Base-by-base conservation (phyloP, 2,888 invertebrate genomes). In the Apodemia zela region DNA sequence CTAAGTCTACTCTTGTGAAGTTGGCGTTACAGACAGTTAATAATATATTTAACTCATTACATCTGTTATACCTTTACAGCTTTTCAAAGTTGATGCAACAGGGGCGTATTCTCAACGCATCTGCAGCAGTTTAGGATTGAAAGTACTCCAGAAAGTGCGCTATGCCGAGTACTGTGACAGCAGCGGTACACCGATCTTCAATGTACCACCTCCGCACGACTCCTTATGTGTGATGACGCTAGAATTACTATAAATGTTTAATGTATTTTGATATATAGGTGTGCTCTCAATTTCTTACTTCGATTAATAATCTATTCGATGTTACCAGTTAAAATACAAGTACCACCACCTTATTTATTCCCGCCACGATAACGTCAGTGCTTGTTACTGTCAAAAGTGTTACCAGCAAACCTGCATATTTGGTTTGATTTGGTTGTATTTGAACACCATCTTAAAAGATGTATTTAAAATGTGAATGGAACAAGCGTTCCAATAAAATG, bases 71-170 rank as follows among this genome's bases (percentile, higher is more conserved):
- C 15, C 6, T 51, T 92, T 92, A 54, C 88, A 96, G 95, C 77
- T 97, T 29, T 93, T 97, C 73, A 97, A 96, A 84, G 95, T 95
- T 18, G 97, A 97, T 77, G 96, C 97, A 0, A 97, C 97, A 0
- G 96, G 97, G 21, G 93, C 94, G 2, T 97, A 93, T 75, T 97
- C 97, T 0, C 96, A 97, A 76, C 95, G 94, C 72, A 95, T 96
- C 63, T 94, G 95, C 67, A 93, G 93, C 73, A 94, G 94, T 35
- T 89, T 95, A 58, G 96, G 95, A 0, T 94, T 96, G 74, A 87
- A 93, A 60, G 92, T 93, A 0, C 89, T 94, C 42, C 92, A 93
- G 61, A 94, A 94, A 68, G 93, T 96, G 18, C 89, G 89, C 57
- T 97, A 97, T 78, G 89, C 90, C n/a, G 95, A 96, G 67, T 94